Evolutionary conservation across 2,888 invertebrate species (phyloP).

Genomic region (Athripsodes cinereus): DNA sequence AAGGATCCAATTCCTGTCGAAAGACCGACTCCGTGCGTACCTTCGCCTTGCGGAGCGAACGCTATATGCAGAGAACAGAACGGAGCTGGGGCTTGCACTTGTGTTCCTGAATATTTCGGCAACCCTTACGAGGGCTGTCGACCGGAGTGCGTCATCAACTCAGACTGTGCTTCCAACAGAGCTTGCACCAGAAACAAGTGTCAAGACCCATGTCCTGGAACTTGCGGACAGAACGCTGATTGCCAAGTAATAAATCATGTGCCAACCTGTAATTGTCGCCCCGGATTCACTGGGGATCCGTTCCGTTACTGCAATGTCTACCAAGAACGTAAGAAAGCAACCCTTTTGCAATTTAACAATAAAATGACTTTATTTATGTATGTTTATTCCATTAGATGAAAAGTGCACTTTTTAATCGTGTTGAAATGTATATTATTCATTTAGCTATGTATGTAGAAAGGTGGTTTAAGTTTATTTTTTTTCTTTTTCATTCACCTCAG

Average conservation of each 20-base stretch:
- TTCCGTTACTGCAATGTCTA: slow-evolving; percentile 52
- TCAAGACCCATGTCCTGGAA: slow-evolving; percentile 59
- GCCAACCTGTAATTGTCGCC: slow-evolving; percentile 61
- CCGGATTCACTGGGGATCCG: slow-evolving; percentile 60
- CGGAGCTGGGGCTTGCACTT: no score
- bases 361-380: neutral
- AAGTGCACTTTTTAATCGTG: slow-evolving; percentile 28
- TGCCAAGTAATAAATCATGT: slow-evolving; percentile 58
- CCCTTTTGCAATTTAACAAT: neutral
- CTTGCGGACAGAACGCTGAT: slow-evolving; percentile 44
- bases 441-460: neutral
- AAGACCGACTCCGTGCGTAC: no score
- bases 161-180: slow-evolving; percentile 66
- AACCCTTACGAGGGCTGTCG: slow-evolving; percentile 67
- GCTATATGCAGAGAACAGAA: slow-evolving; percentile 57
- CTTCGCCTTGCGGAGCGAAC: slow-evolving; percentile 60
- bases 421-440: neutral
- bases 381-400: neutral
- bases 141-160: slow-evolving; percentile 70
- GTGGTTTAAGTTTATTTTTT: no score
- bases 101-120: no score
- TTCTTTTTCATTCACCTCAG: no score
- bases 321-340: slow-evolving; percentile 47
- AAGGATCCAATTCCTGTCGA: no score
- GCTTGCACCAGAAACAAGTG: slow-evolving; percentile 72